Evolutionary conservation across 2,888 invertebrate species (phyloP), one percentile per base, ranked within the genome.

Genomic region (Torymus texanus): DNA sequence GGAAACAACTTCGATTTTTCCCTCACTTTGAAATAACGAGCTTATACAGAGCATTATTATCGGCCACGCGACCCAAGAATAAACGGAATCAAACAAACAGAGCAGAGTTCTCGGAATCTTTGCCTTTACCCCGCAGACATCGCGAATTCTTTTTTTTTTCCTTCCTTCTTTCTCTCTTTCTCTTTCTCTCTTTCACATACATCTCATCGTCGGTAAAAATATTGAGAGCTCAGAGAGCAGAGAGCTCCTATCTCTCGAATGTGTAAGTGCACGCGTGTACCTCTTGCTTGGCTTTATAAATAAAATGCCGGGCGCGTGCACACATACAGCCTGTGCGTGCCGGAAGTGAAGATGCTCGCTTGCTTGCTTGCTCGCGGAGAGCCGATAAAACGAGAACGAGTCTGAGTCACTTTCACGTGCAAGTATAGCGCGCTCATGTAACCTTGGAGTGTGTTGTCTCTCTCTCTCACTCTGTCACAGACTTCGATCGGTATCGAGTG

Each of bases 231-330:
- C 55, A n/a, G 55, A 24, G 18, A 13, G n/a, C n/a, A 11, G 0
- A 11, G 0, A 2, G n/a, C 21, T 10, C 3, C 12, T 51, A 74
- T 51, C 16, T 50, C 58, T 50, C 58, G 12, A 50, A 24, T 16
- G 41, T 13, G 14, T 65, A 53, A 66, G 56, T 53, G 51, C 21
- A 61, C 21, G 50, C 29, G 53, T 41, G 29, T 53, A 59, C 13
- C 67, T 67, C 61, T 61, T 51, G 66, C 53, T 12, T 51, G 18
- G 51, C 67, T 51, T 78, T 73, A 68, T 78, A 78, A 78, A 78
- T 78, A 73, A 74, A 68, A 41, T 41, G 51, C 61, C 16, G 5
- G 53, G 41, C 14, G 66, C 58, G 10, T 13, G 50, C 59, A 18
- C 11, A 29, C 29, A 29, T 5, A 29, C n/a, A 18, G 29, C 24